A percentile compares a stretch with the other conserved stretches of the same genome.
Evolutionary conservation across 1,140 invertebrate species (phyloP).

Genomic region (Choristoneura fumiferana): DNA sequence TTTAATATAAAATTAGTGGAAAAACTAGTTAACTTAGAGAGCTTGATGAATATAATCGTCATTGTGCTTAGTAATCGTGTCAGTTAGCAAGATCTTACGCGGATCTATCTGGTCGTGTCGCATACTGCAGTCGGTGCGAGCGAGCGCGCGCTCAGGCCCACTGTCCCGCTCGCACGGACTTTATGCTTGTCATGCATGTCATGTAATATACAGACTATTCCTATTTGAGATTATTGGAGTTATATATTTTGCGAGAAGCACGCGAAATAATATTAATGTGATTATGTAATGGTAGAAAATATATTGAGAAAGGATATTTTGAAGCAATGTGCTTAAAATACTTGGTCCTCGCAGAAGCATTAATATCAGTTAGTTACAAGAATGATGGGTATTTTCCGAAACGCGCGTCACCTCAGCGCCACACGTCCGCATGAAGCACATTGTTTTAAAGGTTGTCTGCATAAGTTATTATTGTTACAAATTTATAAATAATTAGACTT

Average conservation of each 20-base stretch:
- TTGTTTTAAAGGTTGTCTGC: slow-evolving; percentile 37
- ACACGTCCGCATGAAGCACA: neutral
- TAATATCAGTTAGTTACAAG: neutral
- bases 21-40: slow-evolving; percentile 65
- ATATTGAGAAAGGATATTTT: slow-evolving; percentile 25
- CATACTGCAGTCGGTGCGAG: slow-evolving; percentile 41
- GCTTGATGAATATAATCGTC: slow-evolving; percentile 75
- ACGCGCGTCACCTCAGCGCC: neutral
- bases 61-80: slow-evolving; percentile 75
- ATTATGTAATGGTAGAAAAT: slow-evolving; percentile 36
- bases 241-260: slow-evolving; percentile 54
- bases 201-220: slow-evolving; percentile 32
- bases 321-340: slow-evolving; percentile 29
- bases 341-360: slow-evolving; percentile 1
- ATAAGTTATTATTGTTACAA: slow-evolving; percentile 70
- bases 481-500: slow-evolving; percentile 67
- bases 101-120: slow-evolving; percentile 54
- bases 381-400: too few species aligned
- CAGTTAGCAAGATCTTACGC: slow-evolving; percentile 71
- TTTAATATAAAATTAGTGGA: slow-evolving; percentile 58
- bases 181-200: slow-evolving; percentile 32
- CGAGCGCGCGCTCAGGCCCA: neutral
- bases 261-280: slow-evolving; percentile 30
- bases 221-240: slow-evolving; percentile 49
- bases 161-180: neutral